phyloP scores from a whole-genome alignment of 2,113 vertebrate genomes.

The Mesoclemmys tuberculata region DNA sequence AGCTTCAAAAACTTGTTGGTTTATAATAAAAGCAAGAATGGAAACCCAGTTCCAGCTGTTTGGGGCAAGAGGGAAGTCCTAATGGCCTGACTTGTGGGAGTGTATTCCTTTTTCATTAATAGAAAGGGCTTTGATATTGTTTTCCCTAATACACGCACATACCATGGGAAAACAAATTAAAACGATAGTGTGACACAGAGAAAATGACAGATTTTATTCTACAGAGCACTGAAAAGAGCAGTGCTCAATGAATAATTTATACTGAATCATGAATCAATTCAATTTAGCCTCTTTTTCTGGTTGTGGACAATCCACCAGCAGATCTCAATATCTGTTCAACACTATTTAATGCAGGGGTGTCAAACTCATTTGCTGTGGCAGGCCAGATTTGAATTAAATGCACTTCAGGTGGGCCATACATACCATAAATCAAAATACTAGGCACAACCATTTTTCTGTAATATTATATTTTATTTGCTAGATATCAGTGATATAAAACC shows the following conservation, averaged over 20 bases:
- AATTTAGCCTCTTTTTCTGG: background rate
- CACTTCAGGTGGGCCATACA: no score
- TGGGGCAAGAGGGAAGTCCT: background rate
- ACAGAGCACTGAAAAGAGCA: background rate
- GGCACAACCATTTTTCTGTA: no score
- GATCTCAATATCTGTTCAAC: background rate
- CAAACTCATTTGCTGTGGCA: no score
- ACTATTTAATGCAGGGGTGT: background rate
- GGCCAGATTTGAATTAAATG: no score
- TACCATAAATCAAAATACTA: no score
- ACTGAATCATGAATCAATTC: background rate
- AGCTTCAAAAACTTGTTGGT: background rate
- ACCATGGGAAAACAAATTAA: background rate
- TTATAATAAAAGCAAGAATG: constrained; percentile 11
- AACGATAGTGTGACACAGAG: background rate
- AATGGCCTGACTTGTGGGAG: constrained; percentile 18
- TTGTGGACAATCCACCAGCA: background rate
- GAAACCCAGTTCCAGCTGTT: rapidly evolving
- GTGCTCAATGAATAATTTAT: background rate
- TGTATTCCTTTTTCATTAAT: constrained; percentile 25
- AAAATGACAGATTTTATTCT: background rate
- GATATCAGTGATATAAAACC: no score
- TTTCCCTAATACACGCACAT: background rate
- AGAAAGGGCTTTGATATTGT: constrained; percentile 15
- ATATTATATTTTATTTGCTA: no score